Evolutionary conservation across 2,113 vertebrate genomes (phyloP).

Genomic region (Actenoides lindsayi): DNA sequence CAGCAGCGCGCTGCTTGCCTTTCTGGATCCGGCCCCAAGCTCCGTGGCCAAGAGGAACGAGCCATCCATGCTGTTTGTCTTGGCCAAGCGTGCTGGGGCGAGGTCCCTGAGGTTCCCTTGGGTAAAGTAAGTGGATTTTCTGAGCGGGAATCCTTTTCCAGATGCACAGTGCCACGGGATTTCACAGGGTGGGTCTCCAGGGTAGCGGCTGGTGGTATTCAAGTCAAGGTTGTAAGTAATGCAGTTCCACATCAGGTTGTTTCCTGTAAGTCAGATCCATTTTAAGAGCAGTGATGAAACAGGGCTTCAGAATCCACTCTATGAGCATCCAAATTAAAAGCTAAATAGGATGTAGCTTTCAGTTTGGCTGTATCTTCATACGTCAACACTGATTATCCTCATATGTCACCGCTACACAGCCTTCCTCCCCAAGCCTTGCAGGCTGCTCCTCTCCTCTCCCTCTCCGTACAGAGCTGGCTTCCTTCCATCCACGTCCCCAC

Average conservation of each 20-base stretch:
- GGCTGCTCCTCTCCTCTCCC: not conserved
- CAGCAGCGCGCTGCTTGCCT: accelerated
- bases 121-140: not conserved
- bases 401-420: not conserved
- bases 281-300: constrained; percentile 68
- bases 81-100: accelerated
- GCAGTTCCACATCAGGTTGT: constrained; percentile 71
- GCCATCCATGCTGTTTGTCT: not conserved
- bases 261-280: constrained; percentile 80
- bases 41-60: accelerated
- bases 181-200: accelerated
- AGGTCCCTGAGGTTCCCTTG: not conserved
- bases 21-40: not conserved
- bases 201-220: not conserved
- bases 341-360: constrained; percentile 83
- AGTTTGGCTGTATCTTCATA: constrained; percentile 73
- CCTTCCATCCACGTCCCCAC: not conserved
- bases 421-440: not conserved
- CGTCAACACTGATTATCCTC: constrained; percentile 75
- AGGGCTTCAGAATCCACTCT: constrained; percentile 71
- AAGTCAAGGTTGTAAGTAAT: constrained; percentile 60
- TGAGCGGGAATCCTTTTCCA: not conserved
- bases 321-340: constrained; percentile 81
- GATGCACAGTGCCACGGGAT: accelerated
- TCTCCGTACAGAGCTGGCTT: not conserved